Percentiles rank a stretch among this genome's conserved stretches.
phyloP scores from a whole-genome alignment of 1,140 invertebrate species.

The Brachionus sp. region DNA sequence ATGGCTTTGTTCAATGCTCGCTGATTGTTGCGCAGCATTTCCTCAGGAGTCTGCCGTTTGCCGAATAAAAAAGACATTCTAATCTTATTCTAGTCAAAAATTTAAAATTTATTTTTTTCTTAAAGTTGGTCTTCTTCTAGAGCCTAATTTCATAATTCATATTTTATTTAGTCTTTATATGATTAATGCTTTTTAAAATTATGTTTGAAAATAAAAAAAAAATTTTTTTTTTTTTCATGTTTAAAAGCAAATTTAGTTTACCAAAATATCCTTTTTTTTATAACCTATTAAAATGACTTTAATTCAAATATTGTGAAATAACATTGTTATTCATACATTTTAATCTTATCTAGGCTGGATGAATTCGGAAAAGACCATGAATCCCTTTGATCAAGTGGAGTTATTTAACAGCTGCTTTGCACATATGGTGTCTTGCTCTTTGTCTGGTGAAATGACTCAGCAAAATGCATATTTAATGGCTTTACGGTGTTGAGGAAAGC shows the following conservation, averaged over 20 bases:
- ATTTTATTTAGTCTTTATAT: background rate
- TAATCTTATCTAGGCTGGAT: too few relatives aligned
- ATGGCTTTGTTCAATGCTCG: conserved; percentile 97
- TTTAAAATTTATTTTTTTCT: background rate
- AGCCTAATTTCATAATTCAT: background rate
- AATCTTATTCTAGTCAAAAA: background rate
- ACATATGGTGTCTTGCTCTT: too few relatives aligned
- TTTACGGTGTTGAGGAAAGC: too few relatives aligned
- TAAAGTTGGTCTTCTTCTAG: background rate
- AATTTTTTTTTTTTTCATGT: background rate
- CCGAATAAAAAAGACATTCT: conserved; percentile 73
- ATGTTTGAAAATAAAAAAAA: background rate
- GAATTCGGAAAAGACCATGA: too few relatives aligned
- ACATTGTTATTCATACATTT: too few relatives aligned
- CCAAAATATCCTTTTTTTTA: background rate
- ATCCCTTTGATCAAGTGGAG: too few relatives aligned
- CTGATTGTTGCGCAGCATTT: conserved; percentile 96
- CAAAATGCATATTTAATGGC: too few relatives aligned
- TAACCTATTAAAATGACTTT: too few relatives aligned
- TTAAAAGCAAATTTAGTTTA: background rate
- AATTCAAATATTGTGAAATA: too few relatives aligned
- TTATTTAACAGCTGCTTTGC: too few relatives aligned
- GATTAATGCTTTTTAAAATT: background rate
- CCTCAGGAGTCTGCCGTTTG: conserved; percentile 88
- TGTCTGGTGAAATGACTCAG: too few relatives aligned